phyloP scores from a whole-genome alignment of 2,888 invertebrate species.

The Strigamia maritima region DNA sequence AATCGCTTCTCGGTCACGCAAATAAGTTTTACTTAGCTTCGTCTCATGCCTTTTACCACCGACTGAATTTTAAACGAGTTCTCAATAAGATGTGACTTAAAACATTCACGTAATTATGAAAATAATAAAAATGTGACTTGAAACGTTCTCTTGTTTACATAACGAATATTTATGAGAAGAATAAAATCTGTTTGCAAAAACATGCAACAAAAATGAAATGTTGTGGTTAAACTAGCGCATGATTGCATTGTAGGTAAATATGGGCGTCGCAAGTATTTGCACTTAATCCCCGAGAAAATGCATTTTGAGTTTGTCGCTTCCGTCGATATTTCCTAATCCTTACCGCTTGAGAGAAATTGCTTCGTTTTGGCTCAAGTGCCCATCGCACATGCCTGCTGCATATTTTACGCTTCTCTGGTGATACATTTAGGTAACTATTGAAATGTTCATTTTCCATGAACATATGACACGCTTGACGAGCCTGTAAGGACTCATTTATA shows the following conservation, averaged over 20 bases:
- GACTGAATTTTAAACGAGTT: conserved; percentile 16
- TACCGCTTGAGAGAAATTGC: conserved; percentile 25
- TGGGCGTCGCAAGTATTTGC: not conserved
- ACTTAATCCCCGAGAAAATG: conserved; percentile 9
- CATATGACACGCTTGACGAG: conserved; percentile 24
- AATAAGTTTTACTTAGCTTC: conserved; percentile 17
- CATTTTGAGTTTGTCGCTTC: conserved; percentile 15
- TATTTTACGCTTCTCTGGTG: conserved; percentile 32
- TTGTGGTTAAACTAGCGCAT: not conserved
- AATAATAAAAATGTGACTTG: not conserved
- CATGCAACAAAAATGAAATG: not conserved
- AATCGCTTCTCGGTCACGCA: conserved; percentile 24
- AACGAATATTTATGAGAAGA: not conserved
- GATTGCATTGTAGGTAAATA: not conserved
- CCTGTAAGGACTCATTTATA: conserved; percentile 31
- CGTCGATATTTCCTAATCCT: conserved; percentile 21
- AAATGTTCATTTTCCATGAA: conserved; percentile 14
- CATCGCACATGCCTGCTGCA: conserved; percentile 25
- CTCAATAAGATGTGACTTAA: not conserved
- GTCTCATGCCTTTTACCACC: not conserved
- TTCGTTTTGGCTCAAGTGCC: conserved; percentile 27
- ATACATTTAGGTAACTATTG: conserved; percentile 34
- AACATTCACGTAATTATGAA: too few relatives aligned
- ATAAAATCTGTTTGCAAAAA: not conserved
- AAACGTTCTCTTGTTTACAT: not conserved